Evolutionary conservation across 2,888 invertebrate genomes (phyloP).

Genomic region (Tipula helvola): DNA sequence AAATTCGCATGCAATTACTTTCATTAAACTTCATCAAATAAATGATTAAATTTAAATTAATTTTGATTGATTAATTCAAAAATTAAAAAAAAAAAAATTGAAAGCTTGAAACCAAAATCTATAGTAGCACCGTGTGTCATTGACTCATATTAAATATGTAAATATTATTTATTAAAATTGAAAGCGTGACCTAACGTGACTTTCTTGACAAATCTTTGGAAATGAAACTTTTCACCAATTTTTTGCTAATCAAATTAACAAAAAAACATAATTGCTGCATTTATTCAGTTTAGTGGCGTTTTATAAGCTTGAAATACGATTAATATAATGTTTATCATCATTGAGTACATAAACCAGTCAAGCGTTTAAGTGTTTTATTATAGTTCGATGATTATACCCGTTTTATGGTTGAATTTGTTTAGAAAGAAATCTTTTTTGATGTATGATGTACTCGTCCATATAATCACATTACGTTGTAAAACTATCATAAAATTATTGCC

Average conservation of each 20-base stretch:
- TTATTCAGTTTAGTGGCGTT: neutral
- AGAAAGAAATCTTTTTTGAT: neutral
- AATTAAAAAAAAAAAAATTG: too few species aligned
- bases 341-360: neutral
- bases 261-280: neutral
- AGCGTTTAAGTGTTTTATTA: neutral
- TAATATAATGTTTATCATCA: neutral
- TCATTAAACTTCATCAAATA: too few species aligned
- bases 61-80: neutral
- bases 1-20: too few species aligned
- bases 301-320: neutral
- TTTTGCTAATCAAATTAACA: neutral
- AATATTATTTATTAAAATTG: neutral
- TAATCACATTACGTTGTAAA: neutral
- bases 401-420: neutral
- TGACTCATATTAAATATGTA: too few species aligned
- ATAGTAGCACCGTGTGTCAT: too few species aligned
- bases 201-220: neutral
- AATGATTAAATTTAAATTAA: neutral
- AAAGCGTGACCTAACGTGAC: neutral
- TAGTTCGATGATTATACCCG: neutral
- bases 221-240: neutral
- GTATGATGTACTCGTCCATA: neutral
- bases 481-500: neutral
- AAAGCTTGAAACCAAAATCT: too few species aligned